Conservation (phyloP, 2,888 invertebrate genomes). For the Clitarchus hookeri region DNA sequence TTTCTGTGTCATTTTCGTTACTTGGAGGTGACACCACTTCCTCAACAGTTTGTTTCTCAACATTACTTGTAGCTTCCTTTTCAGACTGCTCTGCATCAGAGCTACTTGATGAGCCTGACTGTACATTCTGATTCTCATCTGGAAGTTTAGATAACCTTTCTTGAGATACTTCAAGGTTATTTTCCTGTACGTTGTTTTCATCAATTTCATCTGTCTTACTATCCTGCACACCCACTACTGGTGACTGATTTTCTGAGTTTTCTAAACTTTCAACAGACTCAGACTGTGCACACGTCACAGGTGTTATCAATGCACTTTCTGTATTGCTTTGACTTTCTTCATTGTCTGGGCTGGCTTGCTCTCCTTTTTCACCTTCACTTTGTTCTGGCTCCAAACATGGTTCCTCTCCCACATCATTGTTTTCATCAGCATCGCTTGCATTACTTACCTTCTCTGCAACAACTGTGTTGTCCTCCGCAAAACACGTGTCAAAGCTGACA, state of each 20-base stretch:
- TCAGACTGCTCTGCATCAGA: slow-evolving; percentile 1
- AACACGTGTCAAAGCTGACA: slow-evolving; percentile 53
- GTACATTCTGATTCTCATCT: background rate
- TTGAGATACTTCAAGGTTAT: background rate
- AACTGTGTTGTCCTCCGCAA: slow-evolving; percentile 37
- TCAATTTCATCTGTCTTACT: background rate
- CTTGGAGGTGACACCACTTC: slow-evolving; percentile 26
- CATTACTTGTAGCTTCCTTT: background rate
- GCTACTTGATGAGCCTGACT: background rate
- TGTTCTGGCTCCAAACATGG: slow-evolving; percentile 24
- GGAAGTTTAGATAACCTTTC: background rate
- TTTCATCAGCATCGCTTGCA: slow-evolving; percentile 16
- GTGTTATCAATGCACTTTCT: background rate
- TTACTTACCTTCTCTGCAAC: background rate
- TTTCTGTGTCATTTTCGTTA: slow-evolving; percentile 27
- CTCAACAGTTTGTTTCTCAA: slow-evolving; percentile 27
- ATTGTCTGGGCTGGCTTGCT: background rate
- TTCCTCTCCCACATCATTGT: slow-evolving; percentile 23
- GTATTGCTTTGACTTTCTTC: background rate
- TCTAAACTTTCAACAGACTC: background rate
- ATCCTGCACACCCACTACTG: background rate
- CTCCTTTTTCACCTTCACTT: slow-evolving; percentile 24
- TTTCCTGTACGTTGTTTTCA: background rate
- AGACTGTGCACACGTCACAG: background rate
- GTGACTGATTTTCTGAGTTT: background rate